Evolutionary conservation across 2,888 invertebrate genomes (phyloP).

Genomic region (Hirtodrosophila confusa): DNA sequence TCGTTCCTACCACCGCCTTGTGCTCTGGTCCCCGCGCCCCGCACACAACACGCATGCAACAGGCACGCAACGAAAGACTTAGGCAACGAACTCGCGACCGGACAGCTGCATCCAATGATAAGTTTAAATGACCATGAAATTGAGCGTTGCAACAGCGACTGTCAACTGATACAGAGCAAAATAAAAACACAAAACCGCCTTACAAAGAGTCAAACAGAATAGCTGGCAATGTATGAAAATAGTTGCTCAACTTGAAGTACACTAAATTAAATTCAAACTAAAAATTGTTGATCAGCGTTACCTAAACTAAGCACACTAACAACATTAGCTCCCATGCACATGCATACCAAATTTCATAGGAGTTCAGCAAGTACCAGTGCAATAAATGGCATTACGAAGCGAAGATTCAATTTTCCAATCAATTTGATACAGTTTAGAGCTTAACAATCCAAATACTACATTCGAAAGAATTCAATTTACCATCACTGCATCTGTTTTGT

Average conservation of each 20-base stretch:
- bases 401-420: background rate
- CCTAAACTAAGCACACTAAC: too few relatives aligned
- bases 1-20: background rate
- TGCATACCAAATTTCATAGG: too few relatives aligned
- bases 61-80: slow-evolving; percentile 66
- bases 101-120: slow-evolving; percentile 46
- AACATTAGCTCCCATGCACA: too few relatives aligned
- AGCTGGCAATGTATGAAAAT: too few relatives aligned
- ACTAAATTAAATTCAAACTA: too few relatives aligned
- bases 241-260: too few relatives aligned
- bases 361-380: too few relatives aligned
- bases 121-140: slow-evolving; percentile 39
- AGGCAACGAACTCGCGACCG: slow-evolving; percentile 64
- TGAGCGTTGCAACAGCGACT: slow-evolving; percentile 24
- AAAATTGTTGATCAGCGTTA: too few relatives aligned
- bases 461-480: slow-evolving; percentile 34
- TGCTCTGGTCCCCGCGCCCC: background rate
- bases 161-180: slow-evolving; percentile 26
- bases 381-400: too few relatives aligned
- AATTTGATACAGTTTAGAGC: slow-evolving; percentile 15
- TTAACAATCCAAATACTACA: background rate
- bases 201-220: background rate
- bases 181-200: background rate
- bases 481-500: slow-evolving; percentile 4
- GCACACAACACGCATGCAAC: slow-evolving; percentile 38